Evolutionary conservation across 2,888 invertebrate species (phyloP).

Genomic region (Lepas anatifera): DNA sequence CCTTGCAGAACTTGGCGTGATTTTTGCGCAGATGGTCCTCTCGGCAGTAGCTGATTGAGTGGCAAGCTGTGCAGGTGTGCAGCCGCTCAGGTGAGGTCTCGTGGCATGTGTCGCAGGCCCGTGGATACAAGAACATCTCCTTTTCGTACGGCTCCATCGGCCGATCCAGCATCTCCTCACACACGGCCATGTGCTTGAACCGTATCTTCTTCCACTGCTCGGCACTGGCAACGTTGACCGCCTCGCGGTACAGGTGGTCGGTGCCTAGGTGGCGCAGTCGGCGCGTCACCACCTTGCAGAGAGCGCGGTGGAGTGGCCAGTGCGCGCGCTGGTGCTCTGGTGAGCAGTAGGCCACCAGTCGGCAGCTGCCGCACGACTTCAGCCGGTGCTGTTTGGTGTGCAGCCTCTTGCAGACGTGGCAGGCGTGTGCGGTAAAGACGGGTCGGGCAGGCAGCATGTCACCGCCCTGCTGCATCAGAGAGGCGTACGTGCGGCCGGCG

Average conservation of each 20-base stretch:
- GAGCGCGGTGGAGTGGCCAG: slow-evolving; percentile 16
- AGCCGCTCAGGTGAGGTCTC: not conserved
- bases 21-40: slow-evolving; percentile 12
- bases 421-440: slow-evolving; percentile 1
- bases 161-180: not conserved
- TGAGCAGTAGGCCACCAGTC: slow-evolving; percentile 18
- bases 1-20: slow-evolving; percentile 18
- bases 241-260: not conserved
- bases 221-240: not conserved
- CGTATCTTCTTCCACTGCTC: slow-evolving; percentile 1
- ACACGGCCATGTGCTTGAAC: not conserved
- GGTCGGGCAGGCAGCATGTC: not conserved
- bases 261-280: not conserved
- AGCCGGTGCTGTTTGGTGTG: not conserved
- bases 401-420: slow-evolving; percentile 12
- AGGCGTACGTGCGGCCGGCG: not conserved
- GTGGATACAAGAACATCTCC: slow-evolving; percentile 19
- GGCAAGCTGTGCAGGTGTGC: slow-evolving; percentile 15
- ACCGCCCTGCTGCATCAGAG: slow-evolving; percentile 7
- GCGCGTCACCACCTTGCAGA: not conserved
- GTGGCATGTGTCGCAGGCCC: slow-evolving; percentile 18
- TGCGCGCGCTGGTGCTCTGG: slow-evolving; percentile 18
- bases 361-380: slow-evolving; percentile 18
- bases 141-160: slow-evolving; percentile 8
- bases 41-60: slow-evolving; percentile 19